Conservation (phyloP, 2,888 invertebrate species). For the Lepetodrilus schrolli region DNA sequence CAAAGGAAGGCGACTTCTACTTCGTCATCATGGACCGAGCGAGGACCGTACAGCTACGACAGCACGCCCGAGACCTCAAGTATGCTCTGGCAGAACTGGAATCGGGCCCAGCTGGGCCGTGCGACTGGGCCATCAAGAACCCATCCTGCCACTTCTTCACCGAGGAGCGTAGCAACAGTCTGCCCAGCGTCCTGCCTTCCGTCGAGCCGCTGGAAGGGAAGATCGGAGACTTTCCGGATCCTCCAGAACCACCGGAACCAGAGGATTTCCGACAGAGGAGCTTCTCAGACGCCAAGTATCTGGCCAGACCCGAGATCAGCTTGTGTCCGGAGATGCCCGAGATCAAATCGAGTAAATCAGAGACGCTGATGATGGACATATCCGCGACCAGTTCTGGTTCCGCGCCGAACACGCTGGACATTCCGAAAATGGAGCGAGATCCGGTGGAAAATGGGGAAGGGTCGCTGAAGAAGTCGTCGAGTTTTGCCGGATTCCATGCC, state of each 20-base stretch:
- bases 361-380: not conserved
- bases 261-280: constrained; percentile 38
- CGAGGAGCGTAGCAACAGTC: constrained; percentile 46
- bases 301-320: not conserved
- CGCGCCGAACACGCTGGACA: not conserved
- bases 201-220: not conserved
- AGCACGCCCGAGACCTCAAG: constrained; percentile 57
- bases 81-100: constrained; percentile 52
- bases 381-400: not conserved
- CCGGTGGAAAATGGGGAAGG: constrained; percentile 35
- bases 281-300: constrained; percentile 41
- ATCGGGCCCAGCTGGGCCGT: not conserved
- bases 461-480: constrained; percentile 60
- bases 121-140: constrained; percentile 12
- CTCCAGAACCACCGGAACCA: not conserved
- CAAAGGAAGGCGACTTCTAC: constrained; percentile 79
- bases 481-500: constrained; percentile 63
- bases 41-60: not conserved
- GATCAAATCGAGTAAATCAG: not conserved
- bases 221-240: not conserved
- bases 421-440: not conserved
- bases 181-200: constrained; percentile 40
- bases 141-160: constrained; percentile 30
- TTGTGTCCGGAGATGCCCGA: not conserved
- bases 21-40: constrained; percentile 77